Percentiles rank a stretch among this genome's conserved stretches.
phyloP scores from a whole-genome alignment of 2,113 vertebrate species.

The Illadopsis cleaveri region DNA sequence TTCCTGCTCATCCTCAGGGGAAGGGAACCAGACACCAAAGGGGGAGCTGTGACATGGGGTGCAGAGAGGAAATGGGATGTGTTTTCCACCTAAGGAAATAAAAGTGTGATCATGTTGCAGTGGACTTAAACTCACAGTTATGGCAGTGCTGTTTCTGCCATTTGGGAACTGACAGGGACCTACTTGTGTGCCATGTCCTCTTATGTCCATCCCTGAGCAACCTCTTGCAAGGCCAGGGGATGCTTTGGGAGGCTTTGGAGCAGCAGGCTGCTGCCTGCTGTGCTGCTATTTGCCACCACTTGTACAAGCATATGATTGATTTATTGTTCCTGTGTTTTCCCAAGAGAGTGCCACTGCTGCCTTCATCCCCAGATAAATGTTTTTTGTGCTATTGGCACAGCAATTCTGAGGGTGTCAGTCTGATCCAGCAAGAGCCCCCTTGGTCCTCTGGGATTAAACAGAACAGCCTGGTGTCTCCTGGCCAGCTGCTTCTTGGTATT shows the following conservation, averaged over 20 bases:
- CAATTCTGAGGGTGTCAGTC: not conserved
- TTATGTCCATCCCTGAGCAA: no score
- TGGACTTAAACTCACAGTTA: not conserved
- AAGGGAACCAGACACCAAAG: not conserved
- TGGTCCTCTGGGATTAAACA: not conserved
- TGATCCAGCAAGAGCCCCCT: not conserved
- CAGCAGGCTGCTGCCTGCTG: not conserved
- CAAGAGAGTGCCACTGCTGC: not conserved
- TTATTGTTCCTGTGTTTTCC: not conserved
- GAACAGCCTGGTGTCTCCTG: not conserved
- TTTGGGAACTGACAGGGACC: not conserved
- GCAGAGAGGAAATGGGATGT: rapidly evolving
- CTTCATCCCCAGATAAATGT: not conserved
- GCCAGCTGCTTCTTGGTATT: not conserved
- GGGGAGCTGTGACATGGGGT: not conserved
- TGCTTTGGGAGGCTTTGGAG: not conserved
- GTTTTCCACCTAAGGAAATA: not conserved
- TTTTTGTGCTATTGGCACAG: not conserved
- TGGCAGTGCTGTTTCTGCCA: not conserved
- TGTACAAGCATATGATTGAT: rapidly evolving
- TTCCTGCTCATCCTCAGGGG: not conserved
- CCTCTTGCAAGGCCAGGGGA: not conserved
- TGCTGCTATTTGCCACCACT: not conserved
- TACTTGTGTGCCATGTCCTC: rapidly evolving
- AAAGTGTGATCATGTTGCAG: not conserved